Conservation (phyloP, 1,140 invertebrate species). For the Drosophila persimilis region DNA sequence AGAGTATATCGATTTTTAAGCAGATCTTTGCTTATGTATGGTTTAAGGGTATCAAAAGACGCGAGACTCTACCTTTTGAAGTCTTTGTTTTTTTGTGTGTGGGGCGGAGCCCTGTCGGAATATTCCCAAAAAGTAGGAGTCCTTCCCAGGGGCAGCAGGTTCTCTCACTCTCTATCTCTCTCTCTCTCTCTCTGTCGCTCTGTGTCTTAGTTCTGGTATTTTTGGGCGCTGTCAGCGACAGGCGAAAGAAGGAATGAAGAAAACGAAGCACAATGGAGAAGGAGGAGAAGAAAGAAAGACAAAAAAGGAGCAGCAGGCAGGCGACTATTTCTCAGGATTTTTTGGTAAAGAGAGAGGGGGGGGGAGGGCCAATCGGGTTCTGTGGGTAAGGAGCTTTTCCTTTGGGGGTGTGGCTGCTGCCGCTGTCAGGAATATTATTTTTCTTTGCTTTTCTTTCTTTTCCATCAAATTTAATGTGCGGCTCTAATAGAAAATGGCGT, state of each 20-base stretch:
- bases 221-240: conserved; percentile 51
- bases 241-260: conserved; percentile 23
- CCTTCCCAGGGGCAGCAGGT: conserved; percentile 11
- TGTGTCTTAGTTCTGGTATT: conserved; percentile 26
- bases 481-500: conserved; percentile 76
- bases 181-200: conserved; percentile 8
- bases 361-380: background rate
- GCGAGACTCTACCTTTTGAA: no score
- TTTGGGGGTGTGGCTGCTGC: conserved; percentile 32
- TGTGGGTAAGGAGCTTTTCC: background rate
- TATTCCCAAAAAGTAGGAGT: conserved; percentile 58
- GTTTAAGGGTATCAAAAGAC: no score
- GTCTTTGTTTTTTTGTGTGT: conserved; percentile 2
- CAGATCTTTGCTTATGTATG: no score
- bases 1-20: no score
- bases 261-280: background rate
- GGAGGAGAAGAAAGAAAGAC: conserved; percentile 4
- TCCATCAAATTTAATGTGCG: conserved; percentile 75
- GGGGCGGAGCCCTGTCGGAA: conserved; percentile 70
- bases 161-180: conserved; percentile 3
- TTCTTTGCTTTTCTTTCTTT: conserved; percentile 13
- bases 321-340: conserved; percentile 43
- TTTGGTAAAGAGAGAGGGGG: conserved; percentile 20
- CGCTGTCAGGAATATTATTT: conserved; percentile 55
- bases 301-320: conserved; percentile 40